These are phyloP conservation scores for Chymomyza costata DNA, from an alignment of 1,140 invertebrate genomes.

Conservation along the genomic window DNA sequence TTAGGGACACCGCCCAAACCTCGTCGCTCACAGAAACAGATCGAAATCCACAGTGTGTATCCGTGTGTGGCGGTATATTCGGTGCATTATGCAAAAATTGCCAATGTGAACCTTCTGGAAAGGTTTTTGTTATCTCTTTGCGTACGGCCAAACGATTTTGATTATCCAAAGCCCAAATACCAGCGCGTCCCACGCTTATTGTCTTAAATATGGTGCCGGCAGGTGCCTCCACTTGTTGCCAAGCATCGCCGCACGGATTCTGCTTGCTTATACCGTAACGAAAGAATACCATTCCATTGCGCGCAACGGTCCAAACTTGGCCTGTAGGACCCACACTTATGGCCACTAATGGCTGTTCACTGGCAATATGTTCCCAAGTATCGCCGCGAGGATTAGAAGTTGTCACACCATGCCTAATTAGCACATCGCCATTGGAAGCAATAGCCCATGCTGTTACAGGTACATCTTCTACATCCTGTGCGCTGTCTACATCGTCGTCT, in stretches of 20 bases:
- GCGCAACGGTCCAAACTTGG: constrained; percentile 90
- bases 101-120: constrained; percentile 87
- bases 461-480: constrained; percentile 49
- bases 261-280: constrained; percentile 81
- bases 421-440: constrained; percentile 87
- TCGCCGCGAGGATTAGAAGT: constrained; percentile 81
- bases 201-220: constrained; percentile 83
- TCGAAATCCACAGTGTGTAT: constrained; percentile 78
- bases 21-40: constrained; percentile 81
- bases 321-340: constrained; percentile 82
- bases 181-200: constrained; percentile 83
- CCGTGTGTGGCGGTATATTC: constrained; percentile 79
- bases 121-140: constrained; percentile 80
- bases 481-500: constrained; percentile 48
- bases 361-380: constrained; percentile 87
- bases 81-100: constrained; percentile 79
- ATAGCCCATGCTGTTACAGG: constrained; percentile 86
- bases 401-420: constrained; percentile 86
- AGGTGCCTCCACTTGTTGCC: constrained; percentile 64
- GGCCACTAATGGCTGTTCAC: constrained; percentile 84
- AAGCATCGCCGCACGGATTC: constrained; percentile 79
- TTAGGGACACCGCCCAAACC: constrained; percentile 84
- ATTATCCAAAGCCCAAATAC: constrained; percentile 84
- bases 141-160: constrained; percentile 81
- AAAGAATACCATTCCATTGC: constrained; percentile 89